Evolutionary conservation across 2,888 invertebrate species (phyloP), one percentile per base, ranked within the genome.

Genomic region (Tillus elongatus): DNA sequence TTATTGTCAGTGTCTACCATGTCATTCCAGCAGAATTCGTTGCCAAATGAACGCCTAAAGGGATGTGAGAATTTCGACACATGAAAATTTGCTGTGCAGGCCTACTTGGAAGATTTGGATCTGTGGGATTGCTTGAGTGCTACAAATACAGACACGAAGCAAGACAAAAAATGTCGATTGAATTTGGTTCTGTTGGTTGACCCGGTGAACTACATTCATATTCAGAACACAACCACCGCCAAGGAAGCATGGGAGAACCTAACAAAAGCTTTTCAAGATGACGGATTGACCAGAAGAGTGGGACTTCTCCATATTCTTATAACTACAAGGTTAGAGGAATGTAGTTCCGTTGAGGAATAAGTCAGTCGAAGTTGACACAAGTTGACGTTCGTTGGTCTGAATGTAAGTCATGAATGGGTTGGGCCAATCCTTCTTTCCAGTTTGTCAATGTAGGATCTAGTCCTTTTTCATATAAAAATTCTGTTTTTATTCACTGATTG

Each of bases 231-330:
- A 8, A 36, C 28, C 3, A 45, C 44, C 2, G 49, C 53, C 3
- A 52, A 51, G 37, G 49, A 51, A 16, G 45, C 40, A 8, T 59
- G 56, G 56, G 39, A 51, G 2, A 52, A 42, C 11, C 37, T 54
- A 4, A 19, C 42, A 36, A 36, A 19, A 4, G 43, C 47, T 1
- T 58, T 56, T 39, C 46, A 57, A 29, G 57, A 60, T 34, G 40
- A 43, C n/a, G 57, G 54, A 13, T 39, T 56, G 3, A 51, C 53
- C 2, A 36, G 58, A 24, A 51, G 44, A 39, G 52, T 59, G 15
- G 44, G 47, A 16, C 37, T 58, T 14, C 34, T 58, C 13, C 41
- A 46, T 24, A 43, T 32, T 2, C 35, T 57, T 28, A 43, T 50
- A 2, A 54, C 47, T 3, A 53, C 50, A 3, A 42, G 27, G 27